Conservation (phyloP, 2,888 invertebrate genomes). For the Mechanitis messenoides region DNA sequence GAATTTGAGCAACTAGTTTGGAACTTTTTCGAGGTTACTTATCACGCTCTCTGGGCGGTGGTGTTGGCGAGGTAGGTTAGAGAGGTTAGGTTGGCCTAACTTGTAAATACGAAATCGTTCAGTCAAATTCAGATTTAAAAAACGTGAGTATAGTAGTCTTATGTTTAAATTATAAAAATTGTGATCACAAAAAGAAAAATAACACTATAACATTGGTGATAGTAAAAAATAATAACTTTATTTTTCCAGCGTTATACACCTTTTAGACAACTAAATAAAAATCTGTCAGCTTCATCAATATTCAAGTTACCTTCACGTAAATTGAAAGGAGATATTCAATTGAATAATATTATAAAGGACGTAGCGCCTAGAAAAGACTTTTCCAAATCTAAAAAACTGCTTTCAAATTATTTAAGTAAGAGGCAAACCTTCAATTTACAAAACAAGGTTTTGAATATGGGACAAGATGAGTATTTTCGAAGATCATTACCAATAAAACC, state of each 20-base stretch:
- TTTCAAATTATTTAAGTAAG: constrained; percentile 38
- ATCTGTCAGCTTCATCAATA: constrained; percentile 26
- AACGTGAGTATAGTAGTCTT: too few species aligned
- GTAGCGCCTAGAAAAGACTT: constrained; percentile 51
- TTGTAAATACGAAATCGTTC: too few species aligned
- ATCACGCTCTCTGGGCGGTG: too few species aligned
- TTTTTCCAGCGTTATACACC: background rate
- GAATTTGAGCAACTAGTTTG: too few species aligned
- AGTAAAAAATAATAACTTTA: background rate
- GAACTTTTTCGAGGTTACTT: too few species aligned
- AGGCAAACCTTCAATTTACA: constrained; percentile 20
- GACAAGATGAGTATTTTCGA: background rate
- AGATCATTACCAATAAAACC: background rate
- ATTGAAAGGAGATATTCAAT: constrained; percentile 12
- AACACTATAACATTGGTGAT: background rate
- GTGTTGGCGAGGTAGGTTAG: too few species aligned
- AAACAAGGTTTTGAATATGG: background rate
- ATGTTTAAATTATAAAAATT: too few species aligned
- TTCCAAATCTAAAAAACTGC: constrained; percentile 40
- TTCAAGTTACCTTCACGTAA: constrained; percentile 27
- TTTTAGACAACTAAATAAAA: constrained; percentile 24
- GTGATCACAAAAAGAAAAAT: too few species aligned
- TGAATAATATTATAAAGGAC: constrained; percentile 35
- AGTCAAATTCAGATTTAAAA: too few species aligned
- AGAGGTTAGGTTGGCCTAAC: too few species aligned